These are phyloP conservation scores for Poecilobothrus nobilitatus DNA, from an alignment of 2,888 invertebrate genomes.

Conservation along the genomic window DNA sequence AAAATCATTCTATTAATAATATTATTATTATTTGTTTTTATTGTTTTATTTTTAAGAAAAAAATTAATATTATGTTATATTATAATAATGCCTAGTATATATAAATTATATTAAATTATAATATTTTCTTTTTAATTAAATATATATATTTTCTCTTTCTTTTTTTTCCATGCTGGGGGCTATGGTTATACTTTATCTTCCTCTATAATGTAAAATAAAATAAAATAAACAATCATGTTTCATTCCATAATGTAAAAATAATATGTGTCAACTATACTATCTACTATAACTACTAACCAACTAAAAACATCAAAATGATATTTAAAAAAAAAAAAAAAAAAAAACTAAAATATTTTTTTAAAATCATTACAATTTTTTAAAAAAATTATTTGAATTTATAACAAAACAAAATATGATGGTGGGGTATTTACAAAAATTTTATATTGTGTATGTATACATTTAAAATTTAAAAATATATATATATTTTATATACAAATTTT, in stretches of 20 bases:
- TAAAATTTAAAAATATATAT: no score
- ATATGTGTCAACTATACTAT: not conserved
- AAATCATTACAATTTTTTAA: not conserved
- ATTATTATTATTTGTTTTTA: not conserved
- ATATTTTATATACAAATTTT: no score
- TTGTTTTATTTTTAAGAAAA: not conserved
- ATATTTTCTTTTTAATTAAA: not conserved
- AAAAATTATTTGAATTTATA: no score
- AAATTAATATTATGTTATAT: not conserved
- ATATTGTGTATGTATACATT: not conserved
- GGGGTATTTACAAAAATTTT: not conserved
- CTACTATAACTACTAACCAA: not conserved
- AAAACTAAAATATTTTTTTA: not conserved
- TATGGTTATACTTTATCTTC: not conserved
- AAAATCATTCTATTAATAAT: not conserved
- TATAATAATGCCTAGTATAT: not conserved
- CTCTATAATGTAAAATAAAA: not conserved
- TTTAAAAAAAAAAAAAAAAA: not conserved
- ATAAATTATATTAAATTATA: not conserved
- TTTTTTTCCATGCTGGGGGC: constrained; percentile 1
- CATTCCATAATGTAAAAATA: not conserved
- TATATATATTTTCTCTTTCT: constrained; percentile 1
- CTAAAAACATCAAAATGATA: no score
- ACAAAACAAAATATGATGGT: not conserved
- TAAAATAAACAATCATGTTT: not conserved